Evolutionary conservation across 1,140 invertebrate species (phyloP).

Genomic region (Halesus radiatus): DNA sequence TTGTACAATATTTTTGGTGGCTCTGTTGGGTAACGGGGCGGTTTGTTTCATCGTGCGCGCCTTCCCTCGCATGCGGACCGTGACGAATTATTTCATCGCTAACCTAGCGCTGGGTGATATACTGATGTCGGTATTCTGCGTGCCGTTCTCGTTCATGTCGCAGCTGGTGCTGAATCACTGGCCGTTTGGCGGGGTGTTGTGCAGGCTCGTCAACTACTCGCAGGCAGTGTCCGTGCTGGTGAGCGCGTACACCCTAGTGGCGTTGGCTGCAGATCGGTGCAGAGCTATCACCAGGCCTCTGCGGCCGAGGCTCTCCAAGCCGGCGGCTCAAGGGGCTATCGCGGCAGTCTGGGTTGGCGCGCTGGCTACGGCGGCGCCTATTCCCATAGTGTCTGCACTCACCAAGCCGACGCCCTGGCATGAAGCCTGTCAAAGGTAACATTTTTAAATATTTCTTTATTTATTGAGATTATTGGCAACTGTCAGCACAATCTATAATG

Average conservation of each 20-base stretch:
- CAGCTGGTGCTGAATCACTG: conserved; percentile 82
- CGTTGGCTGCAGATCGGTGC: conserved; percentile 89
- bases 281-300: conserved; percentile 91
- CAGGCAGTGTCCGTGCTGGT: conserved; percentile 87
- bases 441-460: no score
- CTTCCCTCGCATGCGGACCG: conserved; percentile 85
- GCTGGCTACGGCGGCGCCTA: conserved; percentile 84
- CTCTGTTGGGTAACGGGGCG: conserved; percentile 83
- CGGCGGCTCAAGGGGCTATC: conserved; percentile 80
- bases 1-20: conserved; percentile 79
- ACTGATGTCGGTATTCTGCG: conserved; percentile 86
- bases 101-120: conserved; percentile 90
- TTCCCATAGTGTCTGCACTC: conserved; percentile 78
- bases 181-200: conserved; percentile 86
- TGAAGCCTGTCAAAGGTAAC: conserved; percentile 73
- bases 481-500: no score
- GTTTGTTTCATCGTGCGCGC: conserved; percentile 87
- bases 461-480: no score
- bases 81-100: conserved; percentile 90
- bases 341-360: conserved; percentile 84
- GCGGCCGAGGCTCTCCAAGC: conserved; percentile 82
- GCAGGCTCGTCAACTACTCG: conserved; percentile 82
- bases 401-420: conserved; percentile 73
- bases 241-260: conserved; percentile 87
- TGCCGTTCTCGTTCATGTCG: conserved; percentile 88